phyloP scores from a whole-genome alignment of 1,140 invertebrate species.

The Drosophila melanogaster region DNA sequence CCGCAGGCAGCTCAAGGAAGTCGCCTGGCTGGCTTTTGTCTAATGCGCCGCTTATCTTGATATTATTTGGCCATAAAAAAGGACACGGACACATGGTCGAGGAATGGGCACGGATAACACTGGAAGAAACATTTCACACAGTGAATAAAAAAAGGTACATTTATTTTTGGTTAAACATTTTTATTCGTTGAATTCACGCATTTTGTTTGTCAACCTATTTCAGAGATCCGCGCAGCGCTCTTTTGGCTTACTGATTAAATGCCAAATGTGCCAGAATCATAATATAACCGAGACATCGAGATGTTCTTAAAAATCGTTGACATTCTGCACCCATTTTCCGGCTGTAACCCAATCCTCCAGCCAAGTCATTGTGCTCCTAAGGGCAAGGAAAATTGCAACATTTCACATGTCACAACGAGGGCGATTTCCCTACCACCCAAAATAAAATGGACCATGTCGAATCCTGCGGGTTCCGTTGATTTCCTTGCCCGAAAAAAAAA shows the following conservation, averaged over 20 bases:
- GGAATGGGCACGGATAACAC: constrained; percentile 1
- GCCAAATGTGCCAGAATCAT: neutral
- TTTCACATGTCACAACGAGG: constrained; percentile 71
- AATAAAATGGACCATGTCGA: constrained; percentile 66
- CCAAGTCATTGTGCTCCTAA: neutral
- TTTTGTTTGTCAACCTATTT: neutral
- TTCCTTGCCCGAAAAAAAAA: constrained; percentile 26
- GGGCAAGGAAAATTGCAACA: constrained; percentile 48
- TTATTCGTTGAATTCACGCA: neutral
- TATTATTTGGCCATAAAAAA: constrained; percentile 74
- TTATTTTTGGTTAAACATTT: neutral
- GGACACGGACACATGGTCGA: constrained; percentile 50
- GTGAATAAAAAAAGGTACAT: neutral
- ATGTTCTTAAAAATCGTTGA: neutral
- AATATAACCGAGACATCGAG: neutral
- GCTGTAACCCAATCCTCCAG: constrained; percentile 21
- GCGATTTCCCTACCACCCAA: constrained; percentile 32
- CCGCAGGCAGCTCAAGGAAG: constrained; percentile 31
- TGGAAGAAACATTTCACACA: neutral
- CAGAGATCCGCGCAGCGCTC: neutral
- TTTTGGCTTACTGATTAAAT: neutral
- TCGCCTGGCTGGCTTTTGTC: constrained; percentile 44
- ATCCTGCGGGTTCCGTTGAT: constrained; percentile 81
- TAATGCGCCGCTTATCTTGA: constrained; percentile 75
- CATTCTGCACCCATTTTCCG: neutral